Evolutionary conservation across 2,113 vertebrate genomes (phyloP).

Genomic region (Climacteris rufus): DNA sequence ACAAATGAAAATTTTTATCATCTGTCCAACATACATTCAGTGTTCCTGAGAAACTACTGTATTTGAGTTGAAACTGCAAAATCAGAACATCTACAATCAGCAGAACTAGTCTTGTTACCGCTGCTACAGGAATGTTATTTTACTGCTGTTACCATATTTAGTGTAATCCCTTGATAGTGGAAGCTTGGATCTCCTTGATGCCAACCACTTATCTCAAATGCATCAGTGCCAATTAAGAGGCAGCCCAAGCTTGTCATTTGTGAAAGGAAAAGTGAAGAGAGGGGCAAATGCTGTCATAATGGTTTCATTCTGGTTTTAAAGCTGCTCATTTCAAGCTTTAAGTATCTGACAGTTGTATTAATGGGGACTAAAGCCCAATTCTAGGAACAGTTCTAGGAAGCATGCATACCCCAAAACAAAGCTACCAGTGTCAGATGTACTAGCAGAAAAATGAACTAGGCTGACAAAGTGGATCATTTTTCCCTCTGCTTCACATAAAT

Average conservation of each 20-base stretch:
- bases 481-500: background rate
- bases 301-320: background rate
- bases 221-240: background rate
- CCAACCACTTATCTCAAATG: slow-evolving; percentile 5
- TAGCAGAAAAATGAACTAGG: background rate
- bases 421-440: background rate
- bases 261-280: background rate
- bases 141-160: background rate
- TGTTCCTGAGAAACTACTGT: slow-evolving; percentile 17
- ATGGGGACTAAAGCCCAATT: background rate
- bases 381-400: background rate
- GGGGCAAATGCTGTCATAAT: background rate
- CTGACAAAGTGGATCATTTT: background rate
- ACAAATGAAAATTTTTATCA: slow-evolving; percentile 33
- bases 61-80: slow-evolving; percentile 34
- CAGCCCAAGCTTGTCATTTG: background rate
- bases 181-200: slow-evolving; percentile 26
- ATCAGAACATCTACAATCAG: slow-evolving; percentile 40
- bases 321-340: background rate
- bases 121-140: slow-evolving; percentile 35
- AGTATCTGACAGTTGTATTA: background rate
- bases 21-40: slow-evolving; percentile 28
- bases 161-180: background rate
- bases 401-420: background rate
- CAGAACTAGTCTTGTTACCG: slow-evolving; percentile 5